Evolutionary conservation across 2,888 invertebrate species (phyloP).

Genomic region (Melitaea athalia): DNA sequence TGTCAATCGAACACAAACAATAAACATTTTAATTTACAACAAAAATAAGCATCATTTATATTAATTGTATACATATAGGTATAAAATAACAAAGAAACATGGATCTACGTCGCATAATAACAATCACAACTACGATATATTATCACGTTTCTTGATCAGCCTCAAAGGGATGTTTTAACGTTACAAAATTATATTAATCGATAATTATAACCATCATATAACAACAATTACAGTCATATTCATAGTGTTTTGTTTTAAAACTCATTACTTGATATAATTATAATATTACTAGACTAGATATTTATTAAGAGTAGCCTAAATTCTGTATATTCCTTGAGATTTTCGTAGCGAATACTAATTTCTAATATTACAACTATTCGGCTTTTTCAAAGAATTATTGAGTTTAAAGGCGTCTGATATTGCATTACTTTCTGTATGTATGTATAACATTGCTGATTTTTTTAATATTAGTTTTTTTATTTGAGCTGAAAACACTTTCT

Average conservation of each 20-base stretch:
- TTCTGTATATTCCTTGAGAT: not conserved
- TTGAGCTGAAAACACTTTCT: not conserved
- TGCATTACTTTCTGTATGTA: not conserved
- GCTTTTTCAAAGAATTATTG: constrained; percentile 1
- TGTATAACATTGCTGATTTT: not conserved
- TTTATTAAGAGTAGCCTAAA: not conserved
- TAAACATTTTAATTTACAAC: constrained; percentile 37
- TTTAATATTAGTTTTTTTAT: not conserved
- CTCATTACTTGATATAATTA: not conserved
- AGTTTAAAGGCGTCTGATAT: not conserved
- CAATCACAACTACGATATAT: constrained; percentile 31
- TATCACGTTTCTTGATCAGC: constrained; percentile 34
- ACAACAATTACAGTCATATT: constrained; percentile 10
- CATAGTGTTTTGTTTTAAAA: not conserved
- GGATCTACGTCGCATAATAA: constrained; percentile 29
- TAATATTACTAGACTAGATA: constrained; percentile 3
- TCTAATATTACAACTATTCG: not conserved
- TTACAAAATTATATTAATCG: constrained; percentile 10
- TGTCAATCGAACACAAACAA: constrained; percentile 32
- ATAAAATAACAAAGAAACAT: constrained; percentile 32
- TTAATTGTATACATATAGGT: constrained; percentile 26
- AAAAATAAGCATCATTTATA: constrained; percentile 29
- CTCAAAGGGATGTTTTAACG: constrained; percentile 23
- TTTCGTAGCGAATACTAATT: not conserved
- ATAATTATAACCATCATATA: constrained; percentile 8